Evolutionary conservation across 2,888 invertebrate species (phyloP).

Genomic region (Hyppa rectilinea): DNA sequence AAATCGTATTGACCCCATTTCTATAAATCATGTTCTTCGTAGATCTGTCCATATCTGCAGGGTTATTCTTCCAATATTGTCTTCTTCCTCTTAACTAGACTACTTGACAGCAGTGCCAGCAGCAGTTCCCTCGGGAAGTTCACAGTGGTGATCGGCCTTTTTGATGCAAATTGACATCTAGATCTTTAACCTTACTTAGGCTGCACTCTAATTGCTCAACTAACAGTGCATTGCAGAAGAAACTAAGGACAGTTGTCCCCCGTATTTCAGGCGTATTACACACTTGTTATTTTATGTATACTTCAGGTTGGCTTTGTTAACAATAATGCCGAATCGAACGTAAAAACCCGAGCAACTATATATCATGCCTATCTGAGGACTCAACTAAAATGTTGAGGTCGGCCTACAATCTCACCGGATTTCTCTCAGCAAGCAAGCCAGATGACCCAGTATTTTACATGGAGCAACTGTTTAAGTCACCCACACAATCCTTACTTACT

Average conservation of each 20-base stretch:
- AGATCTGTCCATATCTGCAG: not conserved
- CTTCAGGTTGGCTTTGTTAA: not conserved
- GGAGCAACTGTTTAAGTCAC: no score
- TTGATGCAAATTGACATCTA: not conserved
- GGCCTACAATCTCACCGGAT: no score
- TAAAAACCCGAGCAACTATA: not conserved
- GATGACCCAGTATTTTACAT: no score
- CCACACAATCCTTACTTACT: no score
- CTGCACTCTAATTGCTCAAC: not conserved
- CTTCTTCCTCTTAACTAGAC: not conserved
- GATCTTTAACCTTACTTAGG: not conserved
- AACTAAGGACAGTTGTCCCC: no score
- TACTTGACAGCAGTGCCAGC: not conserved
- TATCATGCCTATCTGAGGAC: not conserved
- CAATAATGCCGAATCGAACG: not conserved
- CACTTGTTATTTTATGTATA: no score
- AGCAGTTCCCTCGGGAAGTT: not conserved
- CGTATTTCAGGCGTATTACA: not conserved
- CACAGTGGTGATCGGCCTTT: no score
- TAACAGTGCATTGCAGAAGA: no score
- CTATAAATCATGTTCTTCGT: constrained; percentile 26
- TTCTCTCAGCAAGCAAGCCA: no score
- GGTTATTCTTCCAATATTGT: not conserved
- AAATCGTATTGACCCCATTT: constrained; percentile 40
- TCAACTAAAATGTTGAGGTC: no score